Conservation (phyloP, 2,797 vertebrate species). For the Pelobates cultripes region DNA sequence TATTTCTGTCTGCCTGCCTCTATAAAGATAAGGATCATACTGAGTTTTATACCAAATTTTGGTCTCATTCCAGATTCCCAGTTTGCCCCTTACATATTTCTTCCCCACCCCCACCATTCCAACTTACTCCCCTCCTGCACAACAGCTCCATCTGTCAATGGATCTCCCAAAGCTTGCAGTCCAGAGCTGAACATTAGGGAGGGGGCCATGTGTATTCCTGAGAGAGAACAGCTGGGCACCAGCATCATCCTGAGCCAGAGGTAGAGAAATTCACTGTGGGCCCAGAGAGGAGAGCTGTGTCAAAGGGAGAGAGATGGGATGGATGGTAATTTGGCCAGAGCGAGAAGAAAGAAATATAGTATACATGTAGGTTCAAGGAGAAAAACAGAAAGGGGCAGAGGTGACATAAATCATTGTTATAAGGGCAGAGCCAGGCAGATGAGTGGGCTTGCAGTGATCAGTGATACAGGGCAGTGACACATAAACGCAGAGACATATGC, state of each 20-base stretch:
- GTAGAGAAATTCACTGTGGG: neutral
- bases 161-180: constrained; percentile 10
- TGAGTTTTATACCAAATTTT: neutral
- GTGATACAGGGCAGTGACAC: constrained; percentile 29
- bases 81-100: neutral
- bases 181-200: neutral
- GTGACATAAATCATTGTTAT: neutral
- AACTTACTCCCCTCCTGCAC: constrained; percentile 11
- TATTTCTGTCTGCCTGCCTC: too few species aligned
- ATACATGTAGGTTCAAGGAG: too few species aligned
- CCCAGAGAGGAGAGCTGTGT: neutral
- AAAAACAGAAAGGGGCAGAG: neutral
- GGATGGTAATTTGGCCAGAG: neutral
- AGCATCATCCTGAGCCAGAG: neutral
- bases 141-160: constrained; percentile 19
- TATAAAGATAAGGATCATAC: too few species aligned
- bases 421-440: neutral
- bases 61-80: neutral
- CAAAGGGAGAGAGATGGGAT: neutral
- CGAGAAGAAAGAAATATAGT: too few species aligned
- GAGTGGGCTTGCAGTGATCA: neutral
- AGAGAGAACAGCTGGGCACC: constrained; percentile 22
- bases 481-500: constrained; percentile 51
- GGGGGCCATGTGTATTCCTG: constrained; percentile 2
- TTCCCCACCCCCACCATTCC: constrained; percentile 3